Percentiles rank a stretch among this genome's conserved stretches.
phyloP scores from a whole-genome alignment of 2,888 invertebrate species.

The Leptopilina drosophilae region DNA sequence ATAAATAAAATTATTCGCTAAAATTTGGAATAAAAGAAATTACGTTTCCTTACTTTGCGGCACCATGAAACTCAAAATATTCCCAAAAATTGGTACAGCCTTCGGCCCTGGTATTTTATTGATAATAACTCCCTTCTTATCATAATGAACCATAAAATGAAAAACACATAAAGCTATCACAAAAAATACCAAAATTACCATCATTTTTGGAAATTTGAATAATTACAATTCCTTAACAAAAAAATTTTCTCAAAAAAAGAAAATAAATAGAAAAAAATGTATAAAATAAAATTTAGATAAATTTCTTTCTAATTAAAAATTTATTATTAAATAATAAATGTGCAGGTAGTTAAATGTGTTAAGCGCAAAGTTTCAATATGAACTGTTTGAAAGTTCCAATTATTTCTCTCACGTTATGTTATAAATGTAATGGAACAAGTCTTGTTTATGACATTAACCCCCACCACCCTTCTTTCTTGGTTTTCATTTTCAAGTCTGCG shows the following conservation, averaged over 20 bases:
- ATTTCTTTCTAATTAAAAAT: too few species aligned
- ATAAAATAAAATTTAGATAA: neutral
- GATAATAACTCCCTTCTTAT: slow-evolving; percentile 45
- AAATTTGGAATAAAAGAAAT: slow-evolving; percentile 48
- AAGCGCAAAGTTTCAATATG: slow-evolving; percentile 19
- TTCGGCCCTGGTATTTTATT: slow-evolving; percentile 47
- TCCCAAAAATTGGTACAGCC: slow-evolving; percentile 45
- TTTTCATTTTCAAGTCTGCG: neutral
- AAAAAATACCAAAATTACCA: slow-evolving; percentile 8
- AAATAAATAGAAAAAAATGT: neutral
- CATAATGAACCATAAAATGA: slow-evolving; percentile 23
- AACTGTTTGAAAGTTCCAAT: slow-evolving; percentile 16
- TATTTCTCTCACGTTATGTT: neutral
- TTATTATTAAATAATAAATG: neutral
- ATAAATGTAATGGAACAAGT: neutral
- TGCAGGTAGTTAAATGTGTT: slow-evolving; percentile 18
- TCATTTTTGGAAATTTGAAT: neutral
- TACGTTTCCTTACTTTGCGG: slow-evolving; percentile 44
- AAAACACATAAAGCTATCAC: slow-evolving; percentile 9
- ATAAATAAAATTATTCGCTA: too few species aligned
- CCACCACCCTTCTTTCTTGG: neutral
- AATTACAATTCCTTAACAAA: neutral
- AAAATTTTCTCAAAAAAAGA: neutral
- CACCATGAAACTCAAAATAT: slow-evolving; percentile 45
- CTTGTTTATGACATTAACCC: slow-evolving; percentile 20